Conservation (phyloP, 2,797 vertebrate genomes). For the Sebastes flavidus region DNA sequence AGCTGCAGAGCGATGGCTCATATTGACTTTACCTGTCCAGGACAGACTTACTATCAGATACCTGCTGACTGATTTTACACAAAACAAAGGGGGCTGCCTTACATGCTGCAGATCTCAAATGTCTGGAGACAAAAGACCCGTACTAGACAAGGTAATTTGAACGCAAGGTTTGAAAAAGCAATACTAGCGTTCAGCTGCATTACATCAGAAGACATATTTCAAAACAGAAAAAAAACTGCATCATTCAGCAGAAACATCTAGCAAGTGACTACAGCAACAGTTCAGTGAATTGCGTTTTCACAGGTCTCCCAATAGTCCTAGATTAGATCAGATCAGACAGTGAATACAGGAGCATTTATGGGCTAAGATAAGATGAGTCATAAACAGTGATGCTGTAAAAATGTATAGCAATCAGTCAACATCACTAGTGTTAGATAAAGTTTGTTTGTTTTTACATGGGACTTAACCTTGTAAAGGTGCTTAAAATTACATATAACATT, state of each 20-base stretch:
- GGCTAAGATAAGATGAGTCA: constrained; percentile 32
- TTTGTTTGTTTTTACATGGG: too few species aligned
- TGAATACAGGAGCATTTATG: constrained; percentile 23
- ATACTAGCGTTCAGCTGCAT: neutral
- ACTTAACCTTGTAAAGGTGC: neutral
- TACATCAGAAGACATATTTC: neutral
- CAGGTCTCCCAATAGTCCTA: neutral
- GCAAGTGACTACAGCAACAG: neutral
- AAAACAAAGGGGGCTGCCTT: constrained; percentile 23
- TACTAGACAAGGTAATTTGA: constrained; percentile 18
- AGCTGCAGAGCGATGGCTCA: neutral
- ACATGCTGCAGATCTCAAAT: constrained; percentile 34
- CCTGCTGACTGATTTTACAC: constrained; percentile 29
- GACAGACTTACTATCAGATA: neutral
- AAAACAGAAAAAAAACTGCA: neutral
- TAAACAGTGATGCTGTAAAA: neutral
- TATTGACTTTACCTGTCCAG: neutral
- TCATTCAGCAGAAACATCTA: neutral
- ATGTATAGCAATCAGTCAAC: neutral
- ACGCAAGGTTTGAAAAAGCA: neutral
- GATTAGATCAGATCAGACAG: neutral
- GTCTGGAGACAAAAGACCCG: constrained; percentile 27
- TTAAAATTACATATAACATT: neutral
- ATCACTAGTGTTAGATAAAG: neutral
- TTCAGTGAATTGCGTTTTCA: neutral